phyloP scores from a whole-genome alignment of 2,888 invertebrate genomes.

The Cantharis lateralis region DNA sequence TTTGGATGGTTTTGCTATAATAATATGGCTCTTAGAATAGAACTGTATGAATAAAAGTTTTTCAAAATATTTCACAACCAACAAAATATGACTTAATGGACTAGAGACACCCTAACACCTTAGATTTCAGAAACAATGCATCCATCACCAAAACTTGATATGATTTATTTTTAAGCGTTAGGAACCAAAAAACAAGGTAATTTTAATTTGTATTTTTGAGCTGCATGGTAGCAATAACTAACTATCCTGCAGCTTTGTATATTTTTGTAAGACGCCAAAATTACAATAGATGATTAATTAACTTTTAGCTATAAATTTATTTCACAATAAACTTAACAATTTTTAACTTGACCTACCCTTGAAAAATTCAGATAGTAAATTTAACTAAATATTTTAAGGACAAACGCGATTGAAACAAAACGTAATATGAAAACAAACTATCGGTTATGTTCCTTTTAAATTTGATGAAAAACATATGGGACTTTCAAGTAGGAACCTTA shows the following conservation, averaged over 20 bases:
- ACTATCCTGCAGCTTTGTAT: not conserved
- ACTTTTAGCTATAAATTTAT: not conserved
- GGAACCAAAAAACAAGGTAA: not conserved
- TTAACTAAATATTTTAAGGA: not conserved
- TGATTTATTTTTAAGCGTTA: not conserved
- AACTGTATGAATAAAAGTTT: not conserved
- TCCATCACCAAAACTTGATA: not conserved
- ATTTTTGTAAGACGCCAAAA: not conserved
- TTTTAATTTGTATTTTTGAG: not conserved
- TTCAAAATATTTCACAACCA: not conserved
- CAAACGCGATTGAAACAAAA: not conserved
- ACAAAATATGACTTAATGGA: not conserved
- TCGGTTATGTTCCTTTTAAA: slow-evolving; percentile 13
- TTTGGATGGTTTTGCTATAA: not conserved
- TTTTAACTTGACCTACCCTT: not conserved
- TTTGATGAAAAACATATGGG: slow-evolving; percentile 17
- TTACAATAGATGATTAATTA: not conserved
- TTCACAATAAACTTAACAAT: not conserved
- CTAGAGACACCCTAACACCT: not conserved
- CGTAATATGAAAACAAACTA: not conserved
- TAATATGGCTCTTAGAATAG: not conserved
- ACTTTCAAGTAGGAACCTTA: not conserved
- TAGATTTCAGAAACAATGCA: not conserved
- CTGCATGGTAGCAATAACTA: not conserved
- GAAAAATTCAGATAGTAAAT: not conserved